Base-by-base conservation (phyloP, 1,140 invertebrate genomes). In the Drosophila pruinosa region DNA sequence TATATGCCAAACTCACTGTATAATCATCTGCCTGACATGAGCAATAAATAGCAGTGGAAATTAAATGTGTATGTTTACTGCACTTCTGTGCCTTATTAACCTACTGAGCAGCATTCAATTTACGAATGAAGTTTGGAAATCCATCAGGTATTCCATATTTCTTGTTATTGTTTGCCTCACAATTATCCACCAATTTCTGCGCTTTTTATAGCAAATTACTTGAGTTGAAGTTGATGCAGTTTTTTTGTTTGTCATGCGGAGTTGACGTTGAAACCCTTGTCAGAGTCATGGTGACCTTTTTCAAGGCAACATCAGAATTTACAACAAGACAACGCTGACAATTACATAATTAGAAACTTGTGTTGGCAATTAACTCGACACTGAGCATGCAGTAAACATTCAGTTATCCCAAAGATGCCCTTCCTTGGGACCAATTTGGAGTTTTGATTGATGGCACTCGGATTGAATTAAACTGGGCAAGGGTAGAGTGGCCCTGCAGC, bases 261-360 rank as follows among this genome's bases (percentile, higher is more conserved):
- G 26, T 52, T 36, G 28, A 34, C 6, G 4, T 34, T 45, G 7
- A 63, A 68, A 58, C 63, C 72, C 68, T 59, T 76, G 68, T 83
- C 72, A 67, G 41, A 61, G 65, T 53, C 39, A 71, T 28, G 45
- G 45, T 48, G 45, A 48, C 45, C 45, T 48, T 48, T 48, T 14
- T 14, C 65, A 80, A 80, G 77, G 77, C 58, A 63, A 48, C 45
- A 7, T 6, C 14, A 28, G 43, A 48, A 28, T 48, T 48, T 31
- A 48, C 45, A 48, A 47, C n/a, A 24, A 47, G 43, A 24, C 43
- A 47, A 48, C 24, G 22, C 45, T 62, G 76, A 86, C 81, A 85
- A 86, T 86, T 85, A 77, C 82, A 80, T 86, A 80, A 85, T 85
- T 85, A 80, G 73, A 64, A 68, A 76, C 69, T 77, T 80, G 75